Evolutionary conservation across 2,888 invertebrate genomes (phyloP).

Genomic region (Pammene fasciana): DNA sequence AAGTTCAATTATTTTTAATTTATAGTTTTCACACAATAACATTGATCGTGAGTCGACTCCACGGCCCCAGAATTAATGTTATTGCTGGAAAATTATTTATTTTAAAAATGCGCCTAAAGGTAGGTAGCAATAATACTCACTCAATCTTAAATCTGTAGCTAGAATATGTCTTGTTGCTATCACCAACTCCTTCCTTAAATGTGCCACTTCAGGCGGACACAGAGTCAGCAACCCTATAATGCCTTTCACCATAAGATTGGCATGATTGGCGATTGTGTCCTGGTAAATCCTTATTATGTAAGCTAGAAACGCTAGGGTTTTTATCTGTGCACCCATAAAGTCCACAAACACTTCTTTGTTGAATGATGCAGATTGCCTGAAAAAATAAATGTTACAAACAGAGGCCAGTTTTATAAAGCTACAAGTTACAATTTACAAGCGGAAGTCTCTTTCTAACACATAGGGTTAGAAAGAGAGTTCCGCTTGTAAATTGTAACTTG

Average conservation of each 20-base stretch:
- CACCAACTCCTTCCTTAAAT: slow-evolving; percentile 95
- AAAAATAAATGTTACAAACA: slow-evolving; percentile 45
- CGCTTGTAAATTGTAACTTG: no score
- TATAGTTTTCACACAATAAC: no score
- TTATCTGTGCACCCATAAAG: slow-evolving; percentile 99
- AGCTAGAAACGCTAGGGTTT: slow-evolving; percentile 97
- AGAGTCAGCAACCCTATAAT: slow-evolving; percentile 94
- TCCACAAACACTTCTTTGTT: slow-evolving; percentile 99
- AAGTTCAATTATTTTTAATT: no score
- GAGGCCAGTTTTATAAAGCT: no score
- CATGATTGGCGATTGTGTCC: slow-evolving; percentile 91
- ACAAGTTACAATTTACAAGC: no score
- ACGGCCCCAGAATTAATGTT: no score
- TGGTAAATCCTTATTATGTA: slow-evolving; percentile 96
- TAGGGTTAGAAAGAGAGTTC: no score
- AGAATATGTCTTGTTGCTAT: slow-evolving; percentile 98
- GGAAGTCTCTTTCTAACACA: no score
- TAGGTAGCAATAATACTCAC: slow-evolving; percentile 74
- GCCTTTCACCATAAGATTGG: slow-evolving; percentile 94
- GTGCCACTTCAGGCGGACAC: slow-evolving; percentile 98
- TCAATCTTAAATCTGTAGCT: slow-evolving; percentile 94
- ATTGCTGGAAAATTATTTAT: no score
- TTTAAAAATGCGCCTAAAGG: background rate
- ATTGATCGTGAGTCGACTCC: no score
- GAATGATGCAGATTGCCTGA: slow-evolving; percentile 90